phyloP scores from a whole-genome alignment of 2,797 vertebrate species.

The Amphiprion clarkii region DNA sequence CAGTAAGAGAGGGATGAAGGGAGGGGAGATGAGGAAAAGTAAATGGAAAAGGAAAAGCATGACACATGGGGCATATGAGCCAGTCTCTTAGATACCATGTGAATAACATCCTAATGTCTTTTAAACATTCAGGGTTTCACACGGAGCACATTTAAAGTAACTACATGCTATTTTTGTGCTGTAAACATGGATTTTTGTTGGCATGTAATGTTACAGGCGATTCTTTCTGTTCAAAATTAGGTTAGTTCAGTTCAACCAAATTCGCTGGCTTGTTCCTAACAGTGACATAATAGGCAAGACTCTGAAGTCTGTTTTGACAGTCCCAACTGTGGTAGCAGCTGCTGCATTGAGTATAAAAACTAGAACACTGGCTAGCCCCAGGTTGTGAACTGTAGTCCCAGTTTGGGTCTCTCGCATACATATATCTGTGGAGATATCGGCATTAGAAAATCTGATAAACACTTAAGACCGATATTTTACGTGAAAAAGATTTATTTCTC shows the following conservation, averaged over 20 bases:
- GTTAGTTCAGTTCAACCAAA: conserved; percentile 1
- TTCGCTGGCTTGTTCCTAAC: not conserved
- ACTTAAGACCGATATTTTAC: not conserved
- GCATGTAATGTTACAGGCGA: not conserved
- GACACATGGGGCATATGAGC: conserved; percentile 63
- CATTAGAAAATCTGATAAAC: not conserved
- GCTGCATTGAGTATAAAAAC: not conserved
- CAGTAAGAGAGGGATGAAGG: conserved; percentile 58
- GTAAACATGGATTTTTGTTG: not conserved
- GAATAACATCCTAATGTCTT: conserved; percentile 62
- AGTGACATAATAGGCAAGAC: conserved; percentile 15
- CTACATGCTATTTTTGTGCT: not conserved
- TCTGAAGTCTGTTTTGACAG: conserved; percentile 2
- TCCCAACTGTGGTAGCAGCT: conserved; percentile 7
- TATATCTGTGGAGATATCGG: not conserved
- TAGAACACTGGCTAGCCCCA: not conserved
- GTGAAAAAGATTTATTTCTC: not conserved
- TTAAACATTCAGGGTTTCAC: conserved; percentile 33
- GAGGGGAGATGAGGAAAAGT: conserved; percentile 48
- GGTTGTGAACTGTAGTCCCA: not conserved
- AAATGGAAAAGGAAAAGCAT: conserved; percentile 67
- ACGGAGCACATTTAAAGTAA: conserved; percentile 27
- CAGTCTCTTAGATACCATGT: conserved; percentile 53
- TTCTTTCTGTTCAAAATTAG: conserved; percentile 9
- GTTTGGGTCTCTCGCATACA: not conserved